Base-by-base conservation (phyloP, 2,797 vertebrate genomes). In the Poeciliopsis presidionis region DNA sequence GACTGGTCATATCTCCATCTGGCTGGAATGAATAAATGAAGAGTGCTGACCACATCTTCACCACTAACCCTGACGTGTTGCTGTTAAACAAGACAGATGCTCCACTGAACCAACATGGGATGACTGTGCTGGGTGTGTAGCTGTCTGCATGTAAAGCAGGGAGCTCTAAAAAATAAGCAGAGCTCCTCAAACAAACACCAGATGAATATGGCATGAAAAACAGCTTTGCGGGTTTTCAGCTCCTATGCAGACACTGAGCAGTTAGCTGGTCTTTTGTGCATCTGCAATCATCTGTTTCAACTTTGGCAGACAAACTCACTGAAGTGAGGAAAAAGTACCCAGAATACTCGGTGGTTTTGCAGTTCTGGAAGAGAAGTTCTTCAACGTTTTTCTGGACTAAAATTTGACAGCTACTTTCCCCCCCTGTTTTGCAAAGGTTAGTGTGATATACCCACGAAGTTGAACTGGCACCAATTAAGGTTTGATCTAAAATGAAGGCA, bases 271-370 rank as follows among this genome's bases (percentile, higher is more conserved):
- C 57, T 61, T 61, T 61, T 61, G 57, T 28, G 57, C 46, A 73
- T 85, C 78, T 49, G 53, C 74, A 88, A 85, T 86, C 74, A 86
- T 91, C 74, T 79, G 5, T 59, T 92, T 91, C 89, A 88, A 93
- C 90, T 92, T 90, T 89, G 86, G 61, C 63, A 90, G 71, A 90
- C 86, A 88, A 82, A 82, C 47, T 49, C 6, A 65, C 36, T 67
- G 63, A 41, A 41, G 63, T 67, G 63, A 13, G 20, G 63, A 20
- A 67, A 67, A 67, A 67, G 20, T 12, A 67, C 63, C 63, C 63
- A 67, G 22, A 16, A 28, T 46, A 16, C 43, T 71, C 5, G 0
- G 63, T 41, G 63, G 36, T 41, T 67, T 43, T 69, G 41, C 67
- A 43, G 41, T 41, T 41, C 39, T 67, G 63, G 36, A 41, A 67